These are phyloP conservation scores for Aurelia aurita complex sp. Pacific DNA, from an alignment of 30 jellyfish, hydroid and myxozoan genomes.

Conservation along the genomic window DNA sequence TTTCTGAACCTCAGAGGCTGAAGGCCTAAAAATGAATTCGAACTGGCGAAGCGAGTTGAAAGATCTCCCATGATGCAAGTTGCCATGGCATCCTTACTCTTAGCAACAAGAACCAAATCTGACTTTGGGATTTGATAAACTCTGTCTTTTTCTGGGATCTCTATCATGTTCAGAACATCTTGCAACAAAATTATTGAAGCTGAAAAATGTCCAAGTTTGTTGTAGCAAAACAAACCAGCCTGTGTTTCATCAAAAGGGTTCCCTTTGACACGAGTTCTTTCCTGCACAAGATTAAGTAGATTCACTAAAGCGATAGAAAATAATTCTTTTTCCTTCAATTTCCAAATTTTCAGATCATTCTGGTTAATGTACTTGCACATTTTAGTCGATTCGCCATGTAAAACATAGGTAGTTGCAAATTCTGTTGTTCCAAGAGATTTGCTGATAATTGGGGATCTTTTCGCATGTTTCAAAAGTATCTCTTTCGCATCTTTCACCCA, in stretches of 20 bases:
- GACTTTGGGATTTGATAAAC: slow-evolving; percentile 40
- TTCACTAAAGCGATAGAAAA: slow-evolving; percentile 24
- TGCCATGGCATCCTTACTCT: slow-evolving; percentile 62
- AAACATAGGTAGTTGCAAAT: slow-evolving; percentile 35
- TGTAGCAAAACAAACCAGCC: slow-evolving; percentile 29
- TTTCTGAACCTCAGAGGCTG: slow-evolving; percentile 43
- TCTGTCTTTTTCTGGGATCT: slow-evolving; percentile 2
- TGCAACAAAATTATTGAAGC: slow-evolving; percentile 44
- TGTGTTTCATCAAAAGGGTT: slow-evolving; percentile 42
- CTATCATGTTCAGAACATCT: not conserved
- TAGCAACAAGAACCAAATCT: slow-evolving; percentile 43
- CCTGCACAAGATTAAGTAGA: not conserved
- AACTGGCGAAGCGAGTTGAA: slow-evolving; percentile 27
- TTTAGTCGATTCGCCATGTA: slow-evolving; percentile 6
- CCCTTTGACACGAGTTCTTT: not conserved
- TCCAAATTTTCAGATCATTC: slow-evolving; percentile 47
- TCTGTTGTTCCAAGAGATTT: slow-evolving; percentile 44
- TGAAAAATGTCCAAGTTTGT: slow-evolving; percentile 60
- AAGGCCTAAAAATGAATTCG: slow-evolving; percentile 13
- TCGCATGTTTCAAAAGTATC: slow-evolving; percentile 33
- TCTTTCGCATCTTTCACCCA: slow-evolving; percentile 41
- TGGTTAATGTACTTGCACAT: slow-evolving; percentile 30
- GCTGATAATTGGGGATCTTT: slow-evolving; percentile 30
- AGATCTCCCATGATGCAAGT: slow-evolving; percentile 65
- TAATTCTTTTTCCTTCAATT: slow-evolving; percentile 39